Percentiles rank a stretch among this genome's conserved stretches.
phyloP scores from a whole-genome alignment of 2,888 invertebrate genomes.

The Cosmorhoe ocellata region DNA sequence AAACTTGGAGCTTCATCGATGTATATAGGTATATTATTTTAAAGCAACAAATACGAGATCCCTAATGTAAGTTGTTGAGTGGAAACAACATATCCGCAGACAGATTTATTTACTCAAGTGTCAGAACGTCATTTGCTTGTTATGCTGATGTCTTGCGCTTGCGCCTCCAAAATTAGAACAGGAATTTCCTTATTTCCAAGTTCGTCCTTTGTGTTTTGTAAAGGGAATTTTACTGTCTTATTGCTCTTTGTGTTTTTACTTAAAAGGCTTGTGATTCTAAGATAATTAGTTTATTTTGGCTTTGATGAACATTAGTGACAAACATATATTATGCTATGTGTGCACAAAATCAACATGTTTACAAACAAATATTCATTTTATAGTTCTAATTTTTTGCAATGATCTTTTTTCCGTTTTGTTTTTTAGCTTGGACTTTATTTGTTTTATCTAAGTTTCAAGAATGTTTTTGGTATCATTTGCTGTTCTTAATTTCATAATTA shows the following conservation, averaged over 20 bases:
- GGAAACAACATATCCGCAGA: conserved; percentile 18
- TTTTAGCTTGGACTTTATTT: too few relatives aligned
- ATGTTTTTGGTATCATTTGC: too few relatives aligned
- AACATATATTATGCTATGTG: background rate
- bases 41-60: conserved; percentile 7
- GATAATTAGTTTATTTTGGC: too few relatives aligned
- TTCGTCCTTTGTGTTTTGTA: background rate
- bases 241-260: too few relatives aligned
- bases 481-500: too few relatives aligned
- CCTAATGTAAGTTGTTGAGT: conserved; percentile 20
- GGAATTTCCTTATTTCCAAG: background rate
- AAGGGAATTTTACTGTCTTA: background rate
- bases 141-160: conserved; percentile 9
- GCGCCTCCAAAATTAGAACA: conserved; percentile 10
- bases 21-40: background rate
- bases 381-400: too few relatives aligned
- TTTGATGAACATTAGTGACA: too few relatives aligned
- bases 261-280: too few relatives aligned
- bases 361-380: too few relatives aligned
- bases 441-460: too few relatives aligned
- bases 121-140: conserved; percentile 21
- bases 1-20: conserved; percentile 4
- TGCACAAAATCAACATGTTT: too few relatives aligned
- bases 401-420: too few relatives aligned
- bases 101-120: conserved; percentile 22